These are phyloP conservation scores for Tipula vernalis DNA, from an alignment of 2,888 invertebrate species.

Conservation along the genomic window DNA sequence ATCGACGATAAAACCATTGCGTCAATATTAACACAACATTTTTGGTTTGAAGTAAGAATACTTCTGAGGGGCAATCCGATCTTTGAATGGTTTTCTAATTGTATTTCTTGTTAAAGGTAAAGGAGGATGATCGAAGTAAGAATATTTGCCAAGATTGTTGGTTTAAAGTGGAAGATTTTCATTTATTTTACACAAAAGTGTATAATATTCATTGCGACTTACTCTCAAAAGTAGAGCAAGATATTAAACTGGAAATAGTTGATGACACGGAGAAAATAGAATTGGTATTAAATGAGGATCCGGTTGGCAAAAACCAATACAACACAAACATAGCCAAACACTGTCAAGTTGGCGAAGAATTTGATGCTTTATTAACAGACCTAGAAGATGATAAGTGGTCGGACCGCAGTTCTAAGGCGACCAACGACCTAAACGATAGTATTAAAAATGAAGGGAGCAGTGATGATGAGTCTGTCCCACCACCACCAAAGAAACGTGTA, in stretches of 20 bases:
- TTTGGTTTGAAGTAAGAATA: constrained; percentile 15
- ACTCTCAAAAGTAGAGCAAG: background rate
- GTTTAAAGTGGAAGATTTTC: background rate
- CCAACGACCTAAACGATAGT: background rate
- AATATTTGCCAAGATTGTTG: background rate
- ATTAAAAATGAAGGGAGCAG: no score
- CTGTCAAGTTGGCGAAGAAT: background rate
- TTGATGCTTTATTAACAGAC: background rate
- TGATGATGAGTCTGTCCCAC: background rate
- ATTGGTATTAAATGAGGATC: background rate
- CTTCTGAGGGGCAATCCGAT: background rate
- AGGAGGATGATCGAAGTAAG: background rate
- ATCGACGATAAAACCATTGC: background rate
- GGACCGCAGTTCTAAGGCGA: background rate
- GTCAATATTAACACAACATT: constrained; percentile 13
- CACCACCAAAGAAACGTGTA: background rate
- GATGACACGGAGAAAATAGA: background rate
- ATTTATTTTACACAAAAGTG: background rate
- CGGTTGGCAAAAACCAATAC: background rate
- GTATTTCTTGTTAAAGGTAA: background rate
- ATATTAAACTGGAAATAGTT: background rate
- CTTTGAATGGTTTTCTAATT: background rate
- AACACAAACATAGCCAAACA: background rate
- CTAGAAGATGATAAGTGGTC: background rate
- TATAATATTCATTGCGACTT: background rate